Evolutionary conservation across 2,113 vertebrate species (phyloP), one percentile per base, ranked within the genome.

Genomic region (Sinocyclocheilus grahami): DNA sequence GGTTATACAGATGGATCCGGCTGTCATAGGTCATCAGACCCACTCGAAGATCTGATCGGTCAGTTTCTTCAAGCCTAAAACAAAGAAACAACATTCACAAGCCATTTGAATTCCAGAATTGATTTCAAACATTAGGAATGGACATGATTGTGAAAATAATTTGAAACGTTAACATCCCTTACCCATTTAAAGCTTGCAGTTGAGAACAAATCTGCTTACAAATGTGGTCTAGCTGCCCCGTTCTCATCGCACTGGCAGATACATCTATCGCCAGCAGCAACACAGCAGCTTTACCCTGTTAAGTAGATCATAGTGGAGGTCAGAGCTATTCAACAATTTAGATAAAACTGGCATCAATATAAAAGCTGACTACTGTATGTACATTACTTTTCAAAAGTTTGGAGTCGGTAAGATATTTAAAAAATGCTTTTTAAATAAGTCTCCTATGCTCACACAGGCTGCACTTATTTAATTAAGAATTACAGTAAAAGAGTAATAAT

Each of bases 21-120:
- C 87, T 91, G 92, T 95, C 93, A 0, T 96, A 96, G 0, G 95
- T 96, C 86, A 96, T 93, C 91, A 96, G 86, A 74, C 95, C 95
- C 13, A 96, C 91, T 0, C 91, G 91, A 20, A 95, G 71, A 5
- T 92, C 89, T 4, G 91, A 89, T 80, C 48, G 22, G 14, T 76
- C 79, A 0, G 79, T 82, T 0, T 88, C 89, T 13, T 80, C 86
- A 53, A 89, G 88, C 24, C 95, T 95, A 8, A 51, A 81, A 85
- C 14, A 51, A 60, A 79, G 4, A 65, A 3, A 75, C 48, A 9
- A 89, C 16, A 48, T 80, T 80, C 16, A 87, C 22, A 82, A 33
- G 67, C 6, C 42, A 80, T 80, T 24, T 80, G 12, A 77, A n/a
- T 14, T 48, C 4, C 42, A 53, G 20, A 74, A 37, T 42, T 3